These are phyloP conservation scores for Penaeus vannamei DNA, from an alignment of 1,140 invertebrate species.

Conservation along the genomic window DNA sequence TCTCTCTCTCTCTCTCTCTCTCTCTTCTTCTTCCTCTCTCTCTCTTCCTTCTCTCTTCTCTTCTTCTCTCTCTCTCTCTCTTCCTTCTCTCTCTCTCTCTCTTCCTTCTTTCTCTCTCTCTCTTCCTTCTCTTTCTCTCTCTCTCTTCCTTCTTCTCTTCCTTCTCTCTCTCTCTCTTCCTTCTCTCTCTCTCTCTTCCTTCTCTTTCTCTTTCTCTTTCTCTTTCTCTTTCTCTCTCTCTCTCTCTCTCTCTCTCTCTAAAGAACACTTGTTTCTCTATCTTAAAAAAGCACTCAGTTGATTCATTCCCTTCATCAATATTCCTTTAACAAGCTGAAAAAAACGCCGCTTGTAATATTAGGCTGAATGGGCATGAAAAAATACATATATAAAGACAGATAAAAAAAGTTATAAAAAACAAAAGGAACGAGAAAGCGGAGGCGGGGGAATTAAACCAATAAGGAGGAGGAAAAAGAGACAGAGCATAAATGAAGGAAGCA, in stretches of 20 bases:
- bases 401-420: background rate
- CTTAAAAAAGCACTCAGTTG: background rate
- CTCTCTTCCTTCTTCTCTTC: background rate
- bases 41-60: background rate
- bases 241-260: background rate
- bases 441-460: background rate
- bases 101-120: background rate
- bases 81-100: background rate
- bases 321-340: too few relatives aligned
- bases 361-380: too few relatives aligned
- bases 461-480: background rate
- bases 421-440: background rate
- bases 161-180: background rate
- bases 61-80: background rate
- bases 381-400: too few relatives aligned
- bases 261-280: background rate
- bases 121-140: background rate
- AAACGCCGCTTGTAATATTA: too few relatives aligned
- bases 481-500: background rate
- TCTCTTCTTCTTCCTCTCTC: background rate
- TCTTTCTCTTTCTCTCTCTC: background rate
- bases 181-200: background rate
- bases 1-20: too few relatives aligned
- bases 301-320: background rate
- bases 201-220: conserved; percentile 35